A percentile compares a stretch with the other conserved stretches of the same genome.
Conservation (phyloP, 2,113 vertebrate genomes). For the Canis aureus region DNA sequence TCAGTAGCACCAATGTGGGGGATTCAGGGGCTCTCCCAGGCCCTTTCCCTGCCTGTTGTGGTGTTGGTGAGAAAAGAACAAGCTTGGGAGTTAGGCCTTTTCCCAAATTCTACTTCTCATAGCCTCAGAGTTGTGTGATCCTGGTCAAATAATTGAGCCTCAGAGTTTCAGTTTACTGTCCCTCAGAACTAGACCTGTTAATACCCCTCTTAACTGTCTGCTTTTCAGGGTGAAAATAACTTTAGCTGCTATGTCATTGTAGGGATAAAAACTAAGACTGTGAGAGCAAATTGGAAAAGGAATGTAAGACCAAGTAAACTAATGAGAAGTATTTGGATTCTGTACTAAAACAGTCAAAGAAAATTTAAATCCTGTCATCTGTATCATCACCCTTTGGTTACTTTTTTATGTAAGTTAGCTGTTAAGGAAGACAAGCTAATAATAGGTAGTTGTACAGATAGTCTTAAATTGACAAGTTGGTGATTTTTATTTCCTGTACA, state of each 20-base stretch:
- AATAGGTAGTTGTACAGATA: neutral
- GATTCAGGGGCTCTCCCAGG: neutral
- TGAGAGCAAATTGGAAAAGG: neutral
- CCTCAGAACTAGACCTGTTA: neutral
- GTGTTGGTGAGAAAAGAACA: neutral
- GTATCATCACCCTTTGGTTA: neutral
- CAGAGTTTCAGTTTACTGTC: neutral
- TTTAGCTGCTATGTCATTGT: neutral
- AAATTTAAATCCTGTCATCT: neutral
- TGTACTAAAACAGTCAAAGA: neutral
- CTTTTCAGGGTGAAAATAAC: neutral
- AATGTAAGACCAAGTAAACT: neutral
- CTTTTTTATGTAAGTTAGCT: neutral
- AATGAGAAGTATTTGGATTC: neutral
- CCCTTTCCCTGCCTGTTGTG: neutral
- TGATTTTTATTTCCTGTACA: neutral
- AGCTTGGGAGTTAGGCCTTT: neutral
- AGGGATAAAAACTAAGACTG: neutral
- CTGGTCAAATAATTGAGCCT: neutral
- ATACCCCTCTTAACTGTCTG: neutral
- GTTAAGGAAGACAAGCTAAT: neutral
- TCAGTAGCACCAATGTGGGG: neutral
- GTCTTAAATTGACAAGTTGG: neutral
- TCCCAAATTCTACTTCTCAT: neutral
- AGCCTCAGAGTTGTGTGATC: neutral